phyloP scores from a whole-genome alignment of 2,113 vertebrate genomes.

The Eptesicus fuscus region DNA sequence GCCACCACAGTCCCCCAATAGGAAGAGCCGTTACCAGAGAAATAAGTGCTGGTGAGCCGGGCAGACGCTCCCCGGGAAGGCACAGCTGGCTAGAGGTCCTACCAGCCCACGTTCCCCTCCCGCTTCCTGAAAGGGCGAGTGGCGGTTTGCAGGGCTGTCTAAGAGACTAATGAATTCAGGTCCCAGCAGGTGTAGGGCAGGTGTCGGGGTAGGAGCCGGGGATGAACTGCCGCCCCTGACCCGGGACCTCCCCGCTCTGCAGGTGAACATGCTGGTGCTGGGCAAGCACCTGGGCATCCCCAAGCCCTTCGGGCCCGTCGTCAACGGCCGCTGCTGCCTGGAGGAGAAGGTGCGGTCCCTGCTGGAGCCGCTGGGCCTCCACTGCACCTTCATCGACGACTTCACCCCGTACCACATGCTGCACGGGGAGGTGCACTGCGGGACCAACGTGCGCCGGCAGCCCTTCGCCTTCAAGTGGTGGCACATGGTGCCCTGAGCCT shows the following conservation, averaged over 20 bases:
- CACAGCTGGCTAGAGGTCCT: not conserved
- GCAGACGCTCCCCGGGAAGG: not conserved
- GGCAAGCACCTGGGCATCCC: slow-evolving; percentile 90
- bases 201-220: not conserved
- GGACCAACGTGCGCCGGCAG: slow-evolving; percentile 89
- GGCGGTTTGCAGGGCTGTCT: not conserved
- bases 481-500: slow-evolving; percentile 84
- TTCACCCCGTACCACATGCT: slow-evolving; percentile 87
- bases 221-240: not conserved
- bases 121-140: accelerated
- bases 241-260: not conserved
- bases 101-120: accelerated
- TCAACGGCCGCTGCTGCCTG: slow-evolving; percentile 86
- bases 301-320: slow-evolving; percentile 90
- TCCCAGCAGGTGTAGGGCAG: not conserved
- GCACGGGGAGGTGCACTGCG: slow-evolving; percentile 90
- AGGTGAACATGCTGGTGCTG: slow-evolving; percentile 96
- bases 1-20: accelerated
- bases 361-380: slow-evolving; percentile 88
- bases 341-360: slow-evolving; percentile 85
- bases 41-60: accelerated
- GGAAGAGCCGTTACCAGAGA: not conserved
- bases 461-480: slow-evolving; percentile 91
- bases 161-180: not conserved
- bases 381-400: slow-evolving; percentile 90